phyloP scores from a whole-genome alignment of 2,113 vertebrate genomes.

The Xenopus tropicalis region UCB_Xtro_10.0 CM004447.2:12563001-12563500 shows the following conservation, averaged over 20 bases:
- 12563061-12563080: no score
- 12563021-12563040: no score
- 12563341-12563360: constrained; percentile 55
- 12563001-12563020: no score
- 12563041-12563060: no score
- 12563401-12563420: constrained; percentile 54
- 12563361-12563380: constrained; percentile 53
- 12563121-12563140: no score
- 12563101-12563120: no score
- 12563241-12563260: constrained; percentile 44
- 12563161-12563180: no score
- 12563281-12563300: constrained; percentile 52
- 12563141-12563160: no score
- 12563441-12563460: constrained; percentile 10
- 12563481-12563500: no score
- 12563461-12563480: no score
- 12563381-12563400: constrained; percentile 47
- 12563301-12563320: constrained; percentile 51
- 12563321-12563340: constrained; percentile 56
- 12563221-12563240: constrained; percentile 41
- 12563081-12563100: no score
- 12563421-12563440: constrained; percentile 47
- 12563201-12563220: constrained; percentile 33
- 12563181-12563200: constrained; percentile 6
- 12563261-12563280: constrained; percentile 32